Evolutionary conservation across 2,113 vertebrate genomes (phyloP).

Genomic region (Oreocharis arfaki): DNA sequence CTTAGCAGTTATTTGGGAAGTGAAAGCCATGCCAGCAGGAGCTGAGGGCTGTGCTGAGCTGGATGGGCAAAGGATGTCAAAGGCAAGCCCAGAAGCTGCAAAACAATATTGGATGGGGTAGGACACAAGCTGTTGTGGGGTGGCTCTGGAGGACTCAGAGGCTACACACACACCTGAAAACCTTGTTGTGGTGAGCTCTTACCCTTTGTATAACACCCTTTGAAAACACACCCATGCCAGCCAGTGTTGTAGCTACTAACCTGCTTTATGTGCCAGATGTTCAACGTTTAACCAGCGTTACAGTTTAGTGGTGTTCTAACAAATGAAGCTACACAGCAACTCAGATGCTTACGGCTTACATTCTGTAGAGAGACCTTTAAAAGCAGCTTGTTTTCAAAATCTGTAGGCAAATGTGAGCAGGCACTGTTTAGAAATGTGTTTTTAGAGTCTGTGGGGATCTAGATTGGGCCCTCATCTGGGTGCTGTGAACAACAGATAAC

Average conservation of each 20-base stretch:
- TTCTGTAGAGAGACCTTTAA: not conserved
- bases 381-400: slow-evolving; percentile 6
- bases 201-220: not conserved
- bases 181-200: not conserved
- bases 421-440: not conserved
- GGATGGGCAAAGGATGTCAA: not conserved
- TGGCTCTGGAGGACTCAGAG: not conserved
- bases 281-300: not conserved
- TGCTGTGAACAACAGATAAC: not conserved
- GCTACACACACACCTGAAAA: not conserved
- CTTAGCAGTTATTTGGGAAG: not conserved
- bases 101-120: fast-evolving
- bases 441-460: not conserved
- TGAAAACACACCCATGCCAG: fast-evolving
- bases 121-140: not conserved
- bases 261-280: not conserved
- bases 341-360: not conserved
- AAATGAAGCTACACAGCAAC: not conserved
- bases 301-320: not conserved
- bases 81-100: not conserved
- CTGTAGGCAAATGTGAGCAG: not conserved
- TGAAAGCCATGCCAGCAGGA: not conserved
- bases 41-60: not conserved
- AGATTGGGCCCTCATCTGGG: not conserved
- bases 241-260: not conserved